A percentile compares a stretch with the other conserved stretches of the same genome.
Evolutionary conservation across 2,113 vertebrate species (phyloP).

Genomic region (Ivindomyrus marchei): DNA sequence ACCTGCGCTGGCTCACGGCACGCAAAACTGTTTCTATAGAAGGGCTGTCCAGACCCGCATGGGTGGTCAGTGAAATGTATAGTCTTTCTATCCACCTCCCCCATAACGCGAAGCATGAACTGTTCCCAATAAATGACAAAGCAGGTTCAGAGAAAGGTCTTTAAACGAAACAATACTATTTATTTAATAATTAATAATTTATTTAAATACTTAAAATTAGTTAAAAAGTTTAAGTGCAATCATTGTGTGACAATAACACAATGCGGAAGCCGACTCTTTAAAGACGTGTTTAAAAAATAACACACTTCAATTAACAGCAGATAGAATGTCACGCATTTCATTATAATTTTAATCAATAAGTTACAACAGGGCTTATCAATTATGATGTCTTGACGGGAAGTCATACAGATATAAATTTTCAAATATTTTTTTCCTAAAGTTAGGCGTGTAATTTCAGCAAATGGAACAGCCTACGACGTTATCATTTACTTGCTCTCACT

Average conservation of each 20-base stretch:
- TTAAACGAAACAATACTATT: not conserved
- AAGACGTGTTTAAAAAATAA: not conserved
- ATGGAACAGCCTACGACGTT: not conserved
- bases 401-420: not conserved
- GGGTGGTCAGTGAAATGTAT: slow-evolving; percentile 67
- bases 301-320: not conserved
- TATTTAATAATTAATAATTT: not conserved
- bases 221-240: not conserved
- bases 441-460: not conserved
- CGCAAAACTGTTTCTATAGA: slow-evolving; percentile 57
- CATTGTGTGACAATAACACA: not conserved
- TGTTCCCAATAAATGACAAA: slow-evolving; percentile 21
- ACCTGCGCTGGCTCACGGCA: slow-evolving; percentile 63
- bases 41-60: slow-evolving; percentile 56
- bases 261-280: not conserved
- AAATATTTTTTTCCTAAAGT: not conserved
- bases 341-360: not conserved
- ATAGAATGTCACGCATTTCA: not conserved
- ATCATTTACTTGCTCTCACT: not conserved
- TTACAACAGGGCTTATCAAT: not conserved
- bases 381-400: not conserved
- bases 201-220: not conserved
- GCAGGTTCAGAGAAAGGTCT: not conserved
- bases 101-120: slow-evolving; percentile 47
- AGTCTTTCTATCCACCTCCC: slow-evolving; percentile 37